Conservation (phyloP, 2,888 invertebrate species). For the Tridacna gigas region DNA sequence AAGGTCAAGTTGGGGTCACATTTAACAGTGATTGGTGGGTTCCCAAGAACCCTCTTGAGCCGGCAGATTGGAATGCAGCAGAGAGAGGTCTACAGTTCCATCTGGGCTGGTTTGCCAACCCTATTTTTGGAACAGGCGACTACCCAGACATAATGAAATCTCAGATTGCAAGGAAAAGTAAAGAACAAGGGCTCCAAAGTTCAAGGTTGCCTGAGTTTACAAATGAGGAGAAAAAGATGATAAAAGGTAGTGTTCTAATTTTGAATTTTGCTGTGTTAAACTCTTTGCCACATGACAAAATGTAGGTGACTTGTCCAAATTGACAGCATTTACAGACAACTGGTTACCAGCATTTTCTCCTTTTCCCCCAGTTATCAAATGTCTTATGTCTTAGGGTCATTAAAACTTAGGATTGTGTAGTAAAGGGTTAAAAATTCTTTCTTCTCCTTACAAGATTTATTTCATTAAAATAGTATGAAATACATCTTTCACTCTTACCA, state of each 20-base stretch:
- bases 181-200: constrained; percentile 34
- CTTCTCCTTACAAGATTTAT: no score
- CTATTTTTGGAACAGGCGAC: constrained; percentile 85
- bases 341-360: no score
- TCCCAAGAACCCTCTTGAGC: constrained; percentile 62
- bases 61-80: constrained; percentile 66
- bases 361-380: no score
- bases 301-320: no score
- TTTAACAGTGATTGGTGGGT: constrained; percentile 67
- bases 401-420: no score
- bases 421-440: no score
- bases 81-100: constrained; percentile 67
- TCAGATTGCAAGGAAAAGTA: constrained; percentile 51
- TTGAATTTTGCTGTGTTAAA: no score
- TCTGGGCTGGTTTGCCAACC: constrained; percentile 79
- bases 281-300: no score
- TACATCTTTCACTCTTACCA: no score
- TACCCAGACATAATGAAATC: constrained; percentile 80
- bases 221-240: constrained; percentile 40
- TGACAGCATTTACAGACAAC: no score
- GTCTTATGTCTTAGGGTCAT: no score
- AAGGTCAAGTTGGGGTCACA: constrained; percentile 24
- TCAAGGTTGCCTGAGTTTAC: constrained; percentile 61
- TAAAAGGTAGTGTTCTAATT: constrained; percentile 44
- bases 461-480: no score